Percentiles rank a stretch among this genome's conserved stretches.
These are phyloP conservation scores for Nebria salina DNA, from an alignment of 2,888 invertebrate species.

Conservation along the genomic window DNA sequence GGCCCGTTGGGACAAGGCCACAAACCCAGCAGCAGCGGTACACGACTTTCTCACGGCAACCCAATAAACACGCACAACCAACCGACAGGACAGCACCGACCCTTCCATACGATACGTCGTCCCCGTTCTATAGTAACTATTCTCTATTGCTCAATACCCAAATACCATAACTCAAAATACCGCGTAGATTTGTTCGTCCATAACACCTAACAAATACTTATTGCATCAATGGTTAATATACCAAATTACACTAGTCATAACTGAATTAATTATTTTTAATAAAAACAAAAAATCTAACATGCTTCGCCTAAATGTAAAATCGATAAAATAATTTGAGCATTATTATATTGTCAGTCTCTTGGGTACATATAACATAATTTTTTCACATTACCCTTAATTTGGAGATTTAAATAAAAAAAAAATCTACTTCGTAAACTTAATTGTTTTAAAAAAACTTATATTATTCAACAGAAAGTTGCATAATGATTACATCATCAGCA, in stretches of 20 bases:
- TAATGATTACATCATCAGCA: neutral
- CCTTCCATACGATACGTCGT: constrained; percentile 7
- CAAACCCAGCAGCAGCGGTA: neutral
- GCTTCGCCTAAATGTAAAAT: no score
- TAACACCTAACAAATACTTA: neutral
- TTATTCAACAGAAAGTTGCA: neutral
- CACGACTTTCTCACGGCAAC: constrained; percentile 18
- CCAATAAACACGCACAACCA: neutral
- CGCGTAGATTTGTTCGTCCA: neutral
- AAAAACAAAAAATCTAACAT: no score
- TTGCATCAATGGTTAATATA: neutral
- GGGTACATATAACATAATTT: no score
- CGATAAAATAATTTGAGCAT: no score
- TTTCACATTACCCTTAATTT: no score
- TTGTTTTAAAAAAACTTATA: no score
- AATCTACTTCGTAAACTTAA: no score
- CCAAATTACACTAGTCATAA: neutral
- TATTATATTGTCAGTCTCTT: no score
- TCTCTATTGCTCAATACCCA: neutral
- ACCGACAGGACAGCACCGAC: constrained; percentile 7
- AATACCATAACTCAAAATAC: constrained; percentile 2
- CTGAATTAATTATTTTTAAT: neutral
- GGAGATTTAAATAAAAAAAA: no score
- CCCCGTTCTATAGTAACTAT: neutral
- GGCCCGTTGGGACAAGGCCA: constrained; percentile 10